These are phyloP conservation scores for Neocloeon triangulifer DNA, from an alignment of 1,140 invertebrate species.

Conservation along the genomic window DNA sequence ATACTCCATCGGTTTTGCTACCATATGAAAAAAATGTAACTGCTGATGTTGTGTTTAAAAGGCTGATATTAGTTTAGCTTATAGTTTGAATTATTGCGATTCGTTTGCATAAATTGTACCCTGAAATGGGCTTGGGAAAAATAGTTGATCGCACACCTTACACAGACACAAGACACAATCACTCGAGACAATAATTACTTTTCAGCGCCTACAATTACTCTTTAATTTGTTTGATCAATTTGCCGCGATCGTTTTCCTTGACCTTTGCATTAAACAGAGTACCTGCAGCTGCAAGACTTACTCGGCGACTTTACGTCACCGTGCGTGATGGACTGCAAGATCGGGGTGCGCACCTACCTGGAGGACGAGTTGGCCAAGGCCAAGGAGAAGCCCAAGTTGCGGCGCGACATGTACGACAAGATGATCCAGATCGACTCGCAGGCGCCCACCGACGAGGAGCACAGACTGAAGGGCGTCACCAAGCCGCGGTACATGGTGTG, in stretches of 20 bases:
- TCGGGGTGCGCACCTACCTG: conserved; percentile 81
- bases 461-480: conserved; percentile 68
- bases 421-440: conserved; percentile 86
- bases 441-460: conserved; percentile 79
- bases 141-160: no score
- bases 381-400: conserved; percentile 78
- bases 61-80: no score
- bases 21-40: no score
- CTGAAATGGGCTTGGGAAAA: no score
- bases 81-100: no score
- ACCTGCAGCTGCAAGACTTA: conserved; percentile 80
- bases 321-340: conserved; percentile 93
- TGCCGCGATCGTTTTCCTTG: conserved; percentile 7
- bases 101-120: no score
- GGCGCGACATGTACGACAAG: conserved; percentile 61
- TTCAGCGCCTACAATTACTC: not conserved
- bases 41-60: no score
- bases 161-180: no score
- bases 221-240: conserved; percentile 1
- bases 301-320: conserved; percentile 73
- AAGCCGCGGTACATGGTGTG: conserved; percentile 95
- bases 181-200: no score
- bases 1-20: no score
- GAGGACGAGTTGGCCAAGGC: conserved; percentile 88
- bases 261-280: conserved; percentile 24